A percentile compares a stretch with the other conserved stretches of the same genome.
Evolutionary conservation across 1,140 invertebrate species (phyloP).

Genomic region (Drosophila lacertosa): DNA sequence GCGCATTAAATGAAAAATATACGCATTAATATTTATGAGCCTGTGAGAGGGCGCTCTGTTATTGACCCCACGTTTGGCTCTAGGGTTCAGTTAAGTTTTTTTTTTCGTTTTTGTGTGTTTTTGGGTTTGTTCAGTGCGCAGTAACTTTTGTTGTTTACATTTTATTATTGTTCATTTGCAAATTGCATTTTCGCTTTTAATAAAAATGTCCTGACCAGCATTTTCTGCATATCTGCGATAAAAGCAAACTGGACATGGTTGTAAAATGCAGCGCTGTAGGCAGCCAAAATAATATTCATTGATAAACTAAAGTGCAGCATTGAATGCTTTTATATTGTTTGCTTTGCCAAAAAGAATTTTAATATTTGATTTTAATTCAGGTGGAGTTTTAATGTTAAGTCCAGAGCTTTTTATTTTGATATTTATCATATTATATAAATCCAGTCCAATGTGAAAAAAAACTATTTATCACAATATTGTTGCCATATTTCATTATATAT

Average conservation of each 20-base stretch:
- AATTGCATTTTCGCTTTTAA: constrained; percentile 68
- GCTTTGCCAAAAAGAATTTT: neutral
- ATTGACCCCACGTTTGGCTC: constrained; percentile 33
- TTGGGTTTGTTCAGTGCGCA: constrained; percentile 14
- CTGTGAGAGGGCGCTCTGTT: constrained; percentile 25
- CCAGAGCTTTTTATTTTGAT: too few relatives aligned
- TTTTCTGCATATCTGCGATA: neutral
- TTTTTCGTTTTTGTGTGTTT: neutral
- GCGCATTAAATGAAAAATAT: constrained; percentile 35
- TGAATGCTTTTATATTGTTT: neutral
- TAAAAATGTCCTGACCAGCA: constrained; percentile 16
- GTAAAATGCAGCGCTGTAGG: neutral
- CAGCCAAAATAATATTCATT: neutral
- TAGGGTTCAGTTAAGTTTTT: constrained; percentile 7
- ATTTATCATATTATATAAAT: too few relatives aligned
- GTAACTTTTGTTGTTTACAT: constrained; percentile 51
- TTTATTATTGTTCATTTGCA: constrained; percentile 71
- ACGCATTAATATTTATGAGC: constrained; percentile 59
- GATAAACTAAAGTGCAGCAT: neutral
- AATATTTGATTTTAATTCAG: neutral
- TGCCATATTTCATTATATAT: too few relatives aligned
- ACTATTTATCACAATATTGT: too few relatives aligned
- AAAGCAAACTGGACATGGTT: constrained; percentile 5
- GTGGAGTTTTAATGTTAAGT: too few relatives aligned
- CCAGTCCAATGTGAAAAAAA: too few relatives aligned